Evolutionary conservation across 2,113 vertebrate species (phyloP).

Genomic region (Chamaetylas fuelleborni): DNA sequence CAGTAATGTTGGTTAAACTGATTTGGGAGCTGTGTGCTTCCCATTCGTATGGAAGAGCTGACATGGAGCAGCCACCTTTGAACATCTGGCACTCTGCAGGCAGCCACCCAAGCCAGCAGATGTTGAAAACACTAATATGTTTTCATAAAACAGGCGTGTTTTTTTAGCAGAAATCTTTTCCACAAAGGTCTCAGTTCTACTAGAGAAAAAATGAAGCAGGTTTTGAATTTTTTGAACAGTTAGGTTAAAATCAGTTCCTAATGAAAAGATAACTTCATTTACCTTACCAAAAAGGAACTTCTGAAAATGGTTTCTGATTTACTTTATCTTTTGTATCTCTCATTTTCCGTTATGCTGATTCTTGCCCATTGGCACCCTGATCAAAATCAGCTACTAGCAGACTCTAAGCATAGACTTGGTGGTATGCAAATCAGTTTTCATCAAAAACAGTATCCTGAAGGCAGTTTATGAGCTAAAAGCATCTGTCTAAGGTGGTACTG

Average conservation of each 20-base stretch:
- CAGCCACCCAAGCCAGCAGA: background rate
- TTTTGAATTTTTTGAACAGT: background rate
- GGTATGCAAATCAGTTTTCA: conserved; percentile 26
- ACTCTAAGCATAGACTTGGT: background rate
- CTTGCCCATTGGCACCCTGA: conserved; percentile 12
- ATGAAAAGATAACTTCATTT: background rate
- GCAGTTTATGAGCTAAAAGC: conserved; percentile 3
- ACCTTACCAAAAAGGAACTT: background rate
- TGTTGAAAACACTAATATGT: background rate
- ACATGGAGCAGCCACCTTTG: background rate
- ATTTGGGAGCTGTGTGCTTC: conserved; percentile 2
- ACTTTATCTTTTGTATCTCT: background rate
- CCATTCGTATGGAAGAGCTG: background rate
- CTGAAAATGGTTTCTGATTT: background rate
- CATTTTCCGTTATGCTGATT: conserved; percentile 22
- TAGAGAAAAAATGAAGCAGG: background rate
- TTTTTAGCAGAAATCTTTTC: background rate
- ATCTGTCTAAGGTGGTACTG: conserved; percentile 1
- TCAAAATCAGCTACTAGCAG: conserved; percentile 21
- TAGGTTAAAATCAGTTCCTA: background rate
- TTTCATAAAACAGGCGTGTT: background rate
- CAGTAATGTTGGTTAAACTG: background rate
- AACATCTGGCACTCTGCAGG: conserved; percentile 15
- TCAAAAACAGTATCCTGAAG: conserved; percentile 36
- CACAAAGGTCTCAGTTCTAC: background rate